These are phyloP conservation scores for Muscicapa striata DNA, from an alignment of 2,797 vertebrate genomes.

Conservation along the genomic window DNA sequence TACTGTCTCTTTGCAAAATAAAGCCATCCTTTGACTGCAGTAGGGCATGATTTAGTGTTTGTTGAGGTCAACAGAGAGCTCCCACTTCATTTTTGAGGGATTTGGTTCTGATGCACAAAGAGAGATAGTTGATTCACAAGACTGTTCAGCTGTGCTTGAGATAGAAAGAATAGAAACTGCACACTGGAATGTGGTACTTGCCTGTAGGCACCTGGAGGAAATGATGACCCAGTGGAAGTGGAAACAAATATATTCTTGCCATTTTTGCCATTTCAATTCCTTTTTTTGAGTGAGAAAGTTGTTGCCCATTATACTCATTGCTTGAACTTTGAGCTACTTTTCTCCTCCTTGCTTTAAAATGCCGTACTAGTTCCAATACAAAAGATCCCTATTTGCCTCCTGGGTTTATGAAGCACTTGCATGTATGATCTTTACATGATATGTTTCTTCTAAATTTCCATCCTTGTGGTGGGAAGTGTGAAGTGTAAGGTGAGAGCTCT, in stretches of 20 bases:
- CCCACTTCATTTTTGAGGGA: background rate
- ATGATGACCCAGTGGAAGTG: background rate
- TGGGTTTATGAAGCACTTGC: background rate
- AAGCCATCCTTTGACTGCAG: background rate
- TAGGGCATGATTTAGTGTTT: background rate
- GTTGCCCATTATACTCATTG: background rate
- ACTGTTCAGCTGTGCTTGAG: background rate
- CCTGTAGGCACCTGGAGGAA: background rate
- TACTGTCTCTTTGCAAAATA: background rate
- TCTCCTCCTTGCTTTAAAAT: background rate
- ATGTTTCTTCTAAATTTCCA: background rate
- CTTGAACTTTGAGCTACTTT: background rate
- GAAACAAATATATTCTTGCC: background rate
- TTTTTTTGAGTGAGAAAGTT: background rate
- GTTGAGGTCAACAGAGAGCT: background rate
- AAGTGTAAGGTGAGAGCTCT: background rate
- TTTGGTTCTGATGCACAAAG: background rate
- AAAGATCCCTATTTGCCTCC: background rate
- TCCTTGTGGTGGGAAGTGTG: background rate
- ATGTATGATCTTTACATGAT: background rate
- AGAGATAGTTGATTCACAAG: background rate
- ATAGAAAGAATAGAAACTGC: background rate
- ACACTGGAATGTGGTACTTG: background rate
- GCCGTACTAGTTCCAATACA: background rate
- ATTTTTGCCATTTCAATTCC: background rate